Evolutionary conservation across 2,888 invertebrate species (phyloP), one percentile per base, ranked within the genome.

Genomic region (Gortyna flavago): DNA sequence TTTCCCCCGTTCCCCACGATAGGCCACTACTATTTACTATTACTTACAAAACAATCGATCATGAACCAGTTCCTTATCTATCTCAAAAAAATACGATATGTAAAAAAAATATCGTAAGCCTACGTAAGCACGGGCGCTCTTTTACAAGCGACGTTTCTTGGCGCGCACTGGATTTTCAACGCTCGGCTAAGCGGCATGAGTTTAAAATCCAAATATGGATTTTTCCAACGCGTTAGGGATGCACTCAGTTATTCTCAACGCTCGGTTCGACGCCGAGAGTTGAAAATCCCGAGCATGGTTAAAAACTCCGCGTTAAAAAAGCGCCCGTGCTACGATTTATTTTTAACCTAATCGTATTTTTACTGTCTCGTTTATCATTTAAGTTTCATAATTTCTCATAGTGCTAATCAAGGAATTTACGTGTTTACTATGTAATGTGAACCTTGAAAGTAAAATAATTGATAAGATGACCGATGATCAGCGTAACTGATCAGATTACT

Each of bases 401-500:
- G 68, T 72, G 48, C 18, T 79, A 79, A 85, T 86, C 76, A 35
- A 41, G 73, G 25, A 79, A 75, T 61, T 69, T 54, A 21, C 11
- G 44, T 64, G 6, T 41, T 13, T 74, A 41, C 48, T 68, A 35
- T 13, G 61, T 38, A 67, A 61, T 69, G 78, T 79, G 85, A 87
- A 89, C 92, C 92, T 93, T 91, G 88, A 77, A 71, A 74, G 80
- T 85, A 88, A 84, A 84, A 86, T 87, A 85, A 86, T 82, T 87
- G 88, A 90, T 91, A 89, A 88, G 83, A 85, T 86, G 68, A 85
- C 84, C 84, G 85, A 84, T 87, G 88, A 90, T 90, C 89, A 85
- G 78, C 87, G 86, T 84, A 87, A 89, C 85, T 83, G 90, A 91
- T 90, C 87, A 82, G 85, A 85, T 84, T 83, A 83, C 77, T 79